Percentiles rank a stretch among this genome's conserved stretches.
Conservation (phyloP, 2,113 vertebrate genomes). For the Poeciliopsis retropinna region DNA sequence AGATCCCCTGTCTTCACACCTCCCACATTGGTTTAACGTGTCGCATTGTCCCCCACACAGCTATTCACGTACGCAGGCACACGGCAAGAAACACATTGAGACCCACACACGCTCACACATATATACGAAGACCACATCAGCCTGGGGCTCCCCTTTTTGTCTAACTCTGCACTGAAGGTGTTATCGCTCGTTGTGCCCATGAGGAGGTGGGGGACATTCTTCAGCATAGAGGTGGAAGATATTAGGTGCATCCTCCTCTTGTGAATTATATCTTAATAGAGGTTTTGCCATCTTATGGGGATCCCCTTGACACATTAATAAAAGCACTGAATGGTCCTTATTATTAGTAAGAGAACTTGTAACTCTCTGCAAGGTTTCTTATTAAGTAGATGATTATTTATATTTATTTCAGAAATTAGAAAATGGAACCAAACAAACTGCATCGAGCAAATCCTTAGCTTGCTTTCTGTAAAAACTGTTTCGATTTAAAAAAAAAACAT, state of each 20-base stretch:
- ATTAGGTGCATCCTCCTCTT: constrained; percentile 25
- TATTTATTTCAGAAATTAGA: neutral
- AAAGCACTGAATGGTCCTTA: constrained; percentile 21
- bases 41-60: constrained; percentile 73
- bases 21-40: constrained; percentile 72
- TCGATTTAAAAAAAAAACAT: neutral
- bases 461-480: neutral
- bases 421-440: neutral
- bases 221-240: constrained; percentile 26
- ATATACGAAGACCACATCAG: constrained; percentile 54
- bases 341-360: neutral
- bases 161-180: constrained; percentile 61
- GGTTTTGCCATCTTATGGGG: constrained; percentile 19
- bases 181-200: constrained; percentile 41
- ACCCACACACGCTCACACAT: constrained; percentile 20
- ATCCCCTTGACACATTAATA: constrained; percentile 34
- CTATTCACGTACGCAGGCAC: constrained; percentile 39
- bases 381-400: neutral
- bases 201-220: constrained; percentile 65
- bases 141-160: constrained; percentile 59
- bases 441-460: neutral
- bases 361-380: neutral
- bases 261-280: constrained; percentile 16
- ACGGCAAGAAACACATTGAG: constrained; percentile 7
- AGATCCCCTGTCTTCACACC: constrained; percentile 75